These are phyloP conservation scores for Bugula neritina DNA, from an alignment of 2,888 invertebrate species.

Conservation along the genomic window DNA sequence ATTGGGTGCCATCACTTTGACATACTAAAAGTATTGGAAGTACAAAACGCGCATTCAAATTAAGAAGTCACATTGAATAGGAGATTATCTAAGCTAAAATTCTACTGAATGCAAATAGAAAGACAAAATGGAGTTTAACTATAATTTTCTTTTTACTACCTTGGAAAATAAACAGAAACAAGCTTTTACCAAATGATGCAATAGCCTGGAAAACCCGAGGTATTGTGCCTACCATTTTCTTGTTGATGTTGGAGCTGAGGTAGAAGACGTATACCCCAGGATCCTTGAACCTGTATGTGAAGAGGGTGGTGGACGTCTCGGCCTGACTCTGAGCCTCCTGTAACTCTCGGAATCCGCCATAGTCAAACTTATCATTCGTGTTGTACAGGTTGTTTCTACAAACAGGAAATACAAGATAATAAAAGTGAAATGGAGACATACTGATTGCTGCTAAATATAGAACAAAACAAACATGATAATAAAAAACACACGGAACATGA, in stretches of 20 bases:
- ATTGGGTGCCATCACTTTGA: conserved; percentile 44
- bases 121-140: not conserved
- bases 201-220: too few species aligned
- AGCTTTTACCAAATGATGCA: too few species aligned
- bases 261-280: conserved; percentile 48
- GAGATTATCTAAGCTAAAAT: too few species aligned
- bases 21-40: conserved; percentile 38
- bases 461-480: too few species aligned
- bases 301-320: conserved; percentile 41
- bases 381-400: conserved; percentile 48
- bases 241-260: conserved; percentile 42
- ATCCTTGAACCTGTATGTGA: conserved; percentile 46
- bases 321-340: conserved; percentile 40
- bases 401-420: too few species aligned
- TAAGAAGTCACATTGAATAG: too few species aligned
- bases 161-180: too few species aligned
- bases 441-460: too few species aligned
- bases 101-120: too few species aligned
- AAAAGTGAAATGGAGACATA: not conserved
- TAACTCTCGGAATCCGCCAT: conserved; percentile 46
- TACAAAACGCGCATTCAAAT: too few species aligned
- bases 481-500: too few species aligned
- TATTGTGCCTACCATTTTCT: conserved; percentile 46
- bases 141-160: not conserved
- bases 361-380: conserved; percentile 49